Conservation (phyloP, 2,888 invertebrate species). For the Rhamphomyia laevipes region DNA sequence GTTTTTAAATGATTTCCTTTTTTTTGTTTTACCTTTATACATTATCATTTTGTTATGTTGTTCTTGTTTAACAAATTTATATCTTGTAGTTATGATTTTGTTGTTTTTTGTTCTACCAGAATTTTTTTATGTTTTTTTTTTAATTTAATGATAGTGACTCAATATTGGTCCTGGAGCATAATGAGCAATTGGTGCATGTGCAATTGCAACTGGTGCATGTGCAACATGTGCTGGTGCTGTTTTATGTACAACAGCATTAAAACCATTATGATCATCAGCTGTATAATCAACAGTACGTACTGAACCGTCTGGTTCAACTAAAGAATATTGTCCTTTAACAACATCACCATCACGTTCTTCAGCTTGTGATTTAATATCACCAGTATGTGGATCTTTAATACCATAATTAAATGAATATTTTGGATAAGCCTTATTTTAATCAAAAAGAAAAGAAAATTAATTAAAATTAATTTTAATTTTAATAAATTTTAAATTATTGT, state of each 20-base stretch:
- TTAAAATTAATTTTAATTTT: background rate
- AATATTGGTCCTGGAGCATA: constrained; percentile 37
- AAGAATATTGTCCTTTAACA: constrained; percentile 53
- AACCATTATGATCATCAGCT: constrained; percentile 58
- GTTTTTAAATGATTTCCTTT: background rate
- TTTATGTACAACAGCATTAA: constrained; percentile 57
- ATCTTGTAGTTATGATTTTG: constrained; percentile 5
- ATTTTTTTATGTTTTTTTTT: no score
- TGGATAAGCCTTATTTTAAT: constrained; percentile 45
- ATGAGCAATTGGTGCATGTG: constrained; percentile 35
- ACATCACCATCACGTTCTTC: constrained; percentile 60
- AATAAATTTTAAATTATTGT: background rate
- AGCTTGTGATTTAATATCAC: constrained; percentile 58
- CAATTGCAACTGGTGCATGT: constrained; percentile 24
- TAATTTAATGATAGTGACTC: constrained; percentile 33
- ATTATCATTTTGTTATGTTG: constrained; percentile 3
- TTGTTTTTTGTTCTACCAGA: constrained; percentile 13
- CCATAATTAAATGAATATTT: constrained; percentile 60
- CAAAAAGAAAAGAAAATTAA: background rate
- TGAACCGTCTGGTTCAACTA: constrained; percentile 40
- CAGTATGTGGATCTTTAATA: constrained; percentile 57
- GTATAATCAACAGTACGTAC: constrained; percentile 50
- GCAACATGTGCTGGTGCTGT: constrained; percentile 45
- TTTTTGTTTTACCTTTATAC: background rate
- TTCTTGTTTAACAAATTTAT: background rate